Base-by-base conservation (phyloP, 2,888 invertebrate genomes). In the Nephrocerus scutellatus region DNA sequence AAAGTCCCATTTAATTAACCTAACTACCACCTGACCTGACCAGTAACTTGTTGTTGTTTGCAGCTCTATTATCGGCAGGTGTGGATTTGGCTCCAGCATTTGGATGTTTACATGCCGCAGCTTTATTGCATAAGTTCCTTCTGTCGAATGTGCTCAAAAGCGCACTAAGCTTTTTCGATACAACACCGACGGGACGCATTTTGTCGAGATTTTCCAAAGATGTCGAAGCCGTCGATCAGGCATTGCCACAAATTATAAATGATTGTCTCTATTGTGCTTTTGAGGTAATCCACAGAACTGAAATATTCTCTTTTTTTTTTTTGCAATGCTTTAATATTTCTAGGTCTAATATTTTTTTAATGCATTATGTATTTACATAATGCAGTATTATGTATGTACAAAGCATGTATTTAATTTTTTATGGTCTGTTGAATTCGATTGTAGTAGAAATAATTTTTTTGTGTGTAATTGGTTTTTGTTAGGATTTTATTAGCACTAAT, bases 11-110 rank as follows among this genome's bases (percentile, higher is more conserved):
- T n/a, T n/a, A n/a, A n/a, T n/a, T n/a, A n/a, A n/a, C n/a, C n/a
- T n/a, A n/a, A n/a, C n/a, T n/a, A n/a, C n/a, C n/a, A n/a, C n/a
- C n/a, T n/a, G n/a, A 24, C 28, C 36, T 19, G 23, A 38, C 28
- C 35, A 26, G 39, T 36, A 41, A 46, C 44, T 43, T 43, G 48
- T 44, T 62, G 62, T 35, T 34, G 43, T 45, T 79, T 79, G 62
- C 81, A 84, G 84, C 80, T 61, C 54, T 80, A 60, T 62, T 74
- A 60, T 77, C 79, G 60, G 74, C 78, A 72, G 72, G 77, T 63
- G 71, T 75, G 67, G 82, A 81, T 70, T 70, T 82, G 70, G 71
- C 74, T 63, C 79, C 81, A 46, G 76, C 74, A 62, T 68, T 83
- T 71, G 82, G 80, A 55, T 52, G 51, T 21, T 49, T 64, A 43